Conservation (phyloP, 2,113 vertebrate species). For the Spilogale gracilis region DNA sequence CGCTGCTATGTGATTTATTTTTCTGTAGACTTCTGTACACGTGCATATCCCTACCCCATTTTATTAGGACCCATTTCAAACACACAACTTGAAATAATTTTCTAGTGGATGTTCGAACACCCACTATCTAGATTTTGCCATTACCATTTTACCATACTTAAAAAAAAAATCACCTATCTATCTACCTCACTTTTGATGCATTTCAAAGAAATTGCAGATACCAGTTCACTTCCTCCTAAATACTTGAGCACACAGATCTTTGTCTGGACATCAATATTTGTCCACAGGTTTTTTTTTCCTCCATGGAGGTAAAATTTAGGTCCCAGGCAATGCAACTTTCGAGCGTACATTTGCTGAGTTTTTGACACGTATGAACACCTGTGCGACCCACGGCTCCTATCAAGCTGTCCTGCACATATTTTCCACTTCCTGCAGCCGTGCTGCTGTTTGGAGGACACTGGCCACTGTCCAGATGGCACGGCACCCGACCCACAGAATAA, state of each 20-base stretch:
- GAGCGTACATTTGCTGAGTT: neutral
- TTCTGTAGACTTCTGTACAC: neutral
- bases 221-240: neutral
- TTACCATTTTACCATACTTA: neutral
- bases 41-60: neutral
- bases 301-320: neutral
- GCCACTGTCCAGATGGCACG: rapidly evolving
- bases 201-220: neutral
- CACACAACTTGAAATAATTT: constrained; percentile 12
- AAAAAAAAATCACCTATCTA: neutral
- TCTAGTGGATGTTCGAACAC: neutral
- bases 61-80: neutral
- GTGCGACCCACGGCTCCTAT: neutral
- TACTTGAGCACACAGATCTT: neutral
- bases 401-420: neutral
- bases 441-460: neutral
- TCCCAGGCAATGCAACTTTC: neutral
- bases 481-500: neutral
- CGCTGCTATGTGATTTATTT: neutral
- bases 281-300: neutral
- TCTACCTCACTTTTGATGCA: constrained; percentile 4
- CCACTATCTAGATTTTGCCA: neutral
- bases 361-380: neutral
- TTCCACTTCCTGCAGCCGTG: neutral
- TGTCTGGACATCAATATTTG: neutral